A percentile compares a stretch with the other conserved stretches of the same genome.
Evolutionary conservation across 2,113 vertebrate genomes (phyloP).

Genomic region (Puntigrus tetrazona): DNA sequence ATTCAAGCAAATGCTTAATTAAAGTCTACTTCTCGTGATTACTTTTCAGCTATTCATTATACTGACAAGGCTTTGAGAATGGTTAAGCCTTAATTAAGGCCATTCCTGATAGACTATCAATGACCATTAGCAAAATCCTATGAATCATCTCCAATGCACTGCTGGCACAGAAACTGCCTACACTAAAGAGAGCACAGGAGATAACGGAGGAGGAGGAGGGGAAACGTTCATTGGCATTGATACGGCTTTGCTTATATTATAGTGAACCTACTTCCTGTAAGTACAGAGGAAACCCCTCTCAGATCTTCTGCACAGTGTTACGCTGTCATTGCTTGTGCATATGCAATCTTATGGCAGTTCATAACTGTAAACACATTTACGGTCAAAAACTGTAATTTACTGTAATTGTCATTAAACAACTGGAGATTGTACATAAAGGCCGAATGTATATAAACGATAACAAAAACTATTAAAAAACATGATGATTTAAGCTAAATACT

Average conservation of each 20-base stretch:
- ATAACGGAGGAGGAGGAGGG: constrained; percentile 19
- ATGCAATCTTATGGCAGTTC: not conserved
- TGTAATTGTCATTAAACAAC: too few relatives aligned
- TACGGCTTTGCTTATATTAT: constrained; percentile 46
- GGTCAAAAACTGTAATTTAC: too few relatives aligned
- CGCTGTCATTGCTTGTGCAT: not conserved
- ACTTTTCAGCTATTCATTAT: constrained; percentile 60
- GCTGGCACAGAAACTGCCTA: constrained; percentile 52
- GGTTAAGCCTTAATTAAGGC: constrained; percentile 44
- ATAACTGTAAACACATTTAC: too few relatives aligned
- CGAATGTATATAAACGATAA: too few relatives aligned
- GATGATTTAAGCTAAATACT: too few relatives aligned
- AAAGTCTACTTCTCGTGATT: constrained; percentile 62
- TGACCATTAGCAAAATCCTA: constrained; percentile 61
- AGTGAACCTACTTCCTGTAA: constrained; percentile 36
- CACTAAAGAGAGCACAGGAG: constrained; percentile 40
- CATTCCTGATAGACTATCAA: constrained; percentile 63
- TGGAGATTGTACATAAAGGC: too few relatives aligned
- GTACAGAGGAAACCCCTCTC: constrained; percentile 35
- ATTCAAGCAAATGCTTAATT: constrained; percentile 62
- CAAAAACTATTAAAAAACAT: too few relatives aligned
- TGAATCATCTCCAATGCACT: constrained; percentile 63
- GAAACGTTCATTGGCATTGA: constrained; percentile 22
- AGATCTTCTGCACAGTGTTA: not conserved
- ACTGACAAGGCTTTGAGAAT: constrained; percentile 52